Evolutionary conservation across 2,113 vertebrate genomes (phyloP).

Genomic region (Columbina picui): DNA sequence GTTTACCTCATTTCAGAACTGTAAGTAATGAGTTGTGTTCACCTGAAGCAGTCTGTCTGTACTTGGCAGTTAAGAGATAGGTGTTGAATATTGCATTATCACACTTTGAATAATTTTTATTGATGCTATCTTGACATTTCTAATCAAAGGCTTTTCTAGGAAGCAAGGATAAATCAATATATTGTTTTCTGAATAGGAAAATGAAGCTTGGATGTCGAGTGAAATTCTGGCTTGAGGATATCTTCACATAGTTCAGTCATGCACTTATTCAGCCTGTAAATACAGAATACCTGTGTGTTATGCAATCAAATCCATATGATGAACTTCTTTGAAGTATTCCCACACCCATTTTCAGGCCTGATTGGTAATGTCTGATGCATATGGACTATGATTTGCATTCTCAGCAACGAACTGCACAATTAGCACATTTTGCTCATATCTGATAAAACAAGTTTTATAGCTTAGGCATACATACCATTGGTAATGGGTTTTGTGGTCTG

Average conservation of each 20-base stretch:
- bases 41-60: not conserved
- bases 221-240: not conserved
- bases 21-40: not conserved
- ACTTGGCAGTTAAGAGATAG: not conserved
- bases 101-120: not conserved
- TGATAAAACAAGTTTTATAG: constrained; percentile 20
- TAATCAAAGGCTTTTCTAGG: not conserved
- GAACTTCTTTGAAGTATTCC: constrained; percentile 21
- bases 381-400: constrained; percentile 31
- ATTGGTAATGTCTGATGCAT: constrained; percentile 22
- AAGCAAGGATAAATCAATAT: not conserved
- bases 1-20: not conserved
- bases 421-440: constrained; percentile 37
- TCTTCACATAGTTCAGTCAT: not conserved
- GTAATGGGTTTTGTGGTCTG: constrained; percentile 18
- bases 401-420: constrained; percentile 8
- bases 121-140: not conserved
- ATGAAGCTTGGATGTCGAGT: not conserved
- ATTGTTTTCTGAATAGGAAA: not conserved
- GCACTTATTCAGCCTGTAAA: not conserved
- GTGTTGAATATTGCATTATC: not conserved
- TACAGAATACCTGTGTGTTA: not conserved
- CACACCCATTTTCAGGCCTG: constrained; percentile 40
- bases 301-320: constrained; percentile 24
- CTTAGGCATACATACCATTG: not conserved